These are phyloP conservation scores for Mustela lutreola DNA, from an alignment of 2,113 vertebrate genomes.

Conservation along the genomic window DNA sequence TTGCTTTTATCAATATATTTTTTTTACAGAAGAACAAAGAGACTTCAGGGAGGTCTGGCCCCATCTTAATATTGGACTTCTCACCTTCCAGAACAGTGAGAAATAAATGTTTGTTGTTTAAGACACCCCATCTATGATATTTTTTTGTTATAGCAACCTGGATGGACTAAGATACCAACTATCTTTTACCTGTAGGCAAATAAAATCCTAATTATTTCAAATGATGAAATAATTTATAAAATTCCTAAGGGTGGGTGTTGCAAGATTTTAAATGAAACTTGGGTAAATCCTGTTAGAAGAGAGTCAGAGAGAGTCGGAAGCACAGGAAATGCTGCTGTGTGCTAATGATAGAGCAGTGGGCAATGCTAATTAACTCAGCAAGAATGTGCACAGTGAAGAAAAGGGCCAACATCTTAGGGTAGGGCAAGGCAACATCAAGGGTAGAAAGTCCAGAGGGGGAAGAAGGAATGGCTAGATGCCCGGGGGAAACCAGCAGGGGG, in stretches of 20 bases:
- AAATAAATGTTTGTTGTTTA: neutral
- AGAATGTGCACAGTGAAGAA: neutral
- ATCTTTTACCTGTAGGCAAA: neutral
- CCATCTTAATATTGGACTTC: neutral
- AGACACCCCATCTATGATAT: neutral
- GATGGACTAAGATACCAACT: neutral
- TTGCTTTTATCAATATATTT: neutral
- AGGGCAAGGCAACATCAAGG: neutral
- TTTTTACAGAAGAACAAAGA: neutral
- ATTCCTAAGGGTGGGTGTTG: neutral
- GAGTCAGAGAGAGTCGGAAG: neutral
- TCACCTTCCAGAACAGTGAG: neutral
- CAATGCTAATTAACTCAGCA: neutral
- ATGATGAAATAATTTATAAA: neutral
- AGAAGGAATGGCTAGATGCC: neutral
- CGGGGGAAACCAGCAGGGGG: neutral
- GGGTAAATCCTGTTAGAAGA: neutral
- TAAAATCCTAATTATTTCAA: neutral
- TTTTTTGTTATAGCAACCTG: neutral
- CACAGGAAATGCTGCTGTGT: neutral
- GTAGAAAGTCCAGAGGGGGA: neutral
- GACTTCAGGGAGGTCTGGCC: neutral
- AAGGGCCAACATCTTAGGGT: neutral
- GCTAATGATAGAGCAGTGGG: neutral
- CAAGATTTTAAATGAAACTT: neutral